A percentile compares a stretch with the other conserved stretches of the same genome.
phyloP scores from a whole-genome alignment of 1,140 invertebrate genomes.

The Anastrepha obliqua region DNA sequence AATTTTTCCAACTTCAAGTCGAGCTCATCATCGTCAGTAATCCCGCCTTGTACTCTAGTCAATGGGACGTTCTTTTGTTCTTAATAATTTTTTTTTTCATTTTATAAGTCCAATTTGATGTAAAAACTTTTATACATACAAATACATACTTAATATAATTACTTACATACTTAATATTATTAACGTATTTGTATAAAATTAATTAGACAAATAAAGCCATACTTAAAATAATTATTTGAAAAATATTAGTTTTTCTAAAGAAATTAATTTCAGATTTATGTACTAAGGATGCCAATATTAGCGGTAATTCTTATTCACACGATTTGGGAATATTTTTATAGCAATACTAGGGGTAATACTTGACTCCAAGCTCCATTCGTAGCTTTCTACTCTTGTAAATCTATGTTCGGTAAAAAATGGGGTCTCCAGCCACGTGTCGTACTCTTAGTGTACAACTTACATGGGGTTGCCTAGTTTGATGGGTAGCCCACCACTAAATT shows the following conservation, averaged over 20 bases:
- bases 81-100: neutral
- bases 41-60: slow-evolving; percentile 49
- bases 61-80: slow-evolving; percentile 45
- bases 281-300: too few relatives aligned
- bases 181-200: neutral
- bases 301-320: too few relatives aligned
- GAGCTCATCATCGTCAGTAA: slow-evolving; percentile 19
- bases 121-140: slow-evolving; percentile 22
- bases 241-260: neutral
- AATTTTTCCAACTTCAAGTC: neutral
- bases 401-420: too few relatives aligned
- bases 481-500: too few relatives aligned
- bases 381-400: too few relatives aligned
- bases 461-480: too few relatives aligned
- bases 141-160: neutral
- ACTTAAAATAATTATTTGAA: neutral
- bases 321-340: too few relatives aligned
- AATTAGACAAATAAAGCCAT: slow-evolving; percentile 40
- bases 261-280: too few relatives aligned
- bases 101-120: slow-evolving; percentile 17
- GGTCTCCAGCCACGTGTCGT: too few relatives aligned
- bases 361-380: too few relatives aligned
- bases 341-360: too few relatives aligned
- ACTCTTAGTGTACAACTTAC: too few relatives aligned
- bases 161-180: slow-evolving; percentile 5